A percentile compares a stretch with the other conserved stretches of the same genome.
Evolutionary conservation across 2,888 invertebrate species (phyloP).

Genomic region (Gastrophysa polygoni): DNA sequence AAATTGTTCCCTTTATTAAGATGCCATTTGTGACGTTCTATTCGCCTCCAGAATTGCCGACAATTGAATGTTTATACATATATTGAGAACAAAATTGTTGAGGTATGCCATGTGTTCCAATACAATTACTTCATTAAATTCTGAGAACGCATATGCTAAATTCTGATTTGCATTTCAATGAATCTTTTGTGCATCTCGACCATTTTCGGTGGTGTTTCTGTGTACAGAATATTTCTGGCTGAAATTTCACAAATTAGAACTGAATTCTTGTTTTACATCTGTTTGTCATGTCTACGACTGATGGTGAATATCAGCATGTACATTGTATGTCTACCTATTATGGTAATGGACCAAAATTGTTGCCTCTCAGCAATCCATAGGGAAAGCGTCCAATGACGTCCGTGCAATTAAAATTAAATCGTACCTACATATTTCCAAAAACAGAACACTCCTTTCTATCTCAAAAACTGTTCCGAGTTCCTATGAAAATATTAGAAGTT

Average conservation of each 20-base stretch:
- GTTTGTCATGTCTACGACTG: background rate
- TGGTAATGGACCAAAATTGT: background rate
- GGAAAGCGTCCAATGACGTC: no score
- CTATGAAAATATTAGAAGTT: no score
- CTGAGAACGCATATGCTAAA: background rate
- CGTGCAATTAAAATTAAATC: no score
- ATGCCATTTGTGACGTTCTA: background rate
- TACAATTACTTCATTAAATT: constrained; percentile 8
- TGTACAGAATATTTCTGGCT: no score
- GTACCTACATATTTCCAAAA: no score
- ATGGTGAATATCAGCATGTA: background rate
- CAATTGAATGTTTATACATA: background rate
- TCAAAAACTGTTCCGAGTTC: no score
- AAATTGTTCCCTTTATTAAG: background rate
- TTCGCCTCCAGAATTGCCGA: background rate
- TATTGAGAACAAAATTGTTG: background rate
- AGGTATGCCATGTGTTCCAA: constrained; percentile 6
- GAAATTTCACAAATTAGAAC: background rate
- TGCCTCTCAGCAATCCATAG: background rate
- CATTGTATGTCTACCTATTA: background rate
- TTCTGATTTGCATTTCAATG: constrained; percentile 11
- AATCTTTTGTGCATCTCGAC: constrained; percentile 2
- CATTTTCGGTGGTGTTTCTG: background rate
- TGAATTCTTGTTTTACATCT: background rate
- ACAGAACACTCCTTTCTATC: no score